Base-by-base conservation (phyloP, 2,113 vertebrate species). In the Podilymbus podiceps region DNA sequence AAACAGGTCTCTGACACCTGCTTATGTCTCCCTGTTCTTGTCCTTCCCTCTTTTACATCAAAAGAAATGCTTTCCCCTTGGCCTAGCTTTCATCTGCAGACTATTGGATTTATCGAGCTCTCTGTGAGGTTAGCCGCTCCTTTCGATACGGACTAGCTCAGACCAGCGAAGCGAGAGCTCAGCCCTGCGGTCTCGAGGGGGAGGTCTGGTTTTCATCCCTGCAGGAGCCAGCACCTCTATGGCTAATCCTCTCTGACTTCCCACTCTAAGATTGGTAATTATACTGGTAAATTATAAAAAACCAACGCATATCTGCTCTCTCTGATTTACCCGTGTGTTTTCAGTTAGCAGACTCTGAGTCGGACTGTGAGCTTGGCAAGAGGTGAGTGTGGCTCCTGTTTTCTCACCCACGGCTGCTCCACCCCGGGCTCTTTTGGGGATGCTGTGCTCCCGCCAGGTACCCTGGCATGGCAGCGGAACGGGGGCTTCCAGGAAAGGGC, bases 341-440 rank as follows among this genome's bases (percentile, higher is more conserved):
- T 96, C 93, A 96, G 95, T 33, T 87, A 60, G 95, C 94, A 96
- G 96, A n/a, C 52, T 81, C 93, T 2, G 93, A 50, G 47, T 59
- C 6, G 2, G 75, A 83, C 72, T 97, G 96, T 49, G 85, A 95
- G 79, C 72, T 66, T 27, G 91, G 76, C 0, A 12, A 96, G 58
- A 94, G 85, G 95, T 97, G 93, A 97, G 96, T 95, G 85, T 42
- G 69, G 25, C 44, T 62, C 35, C 35, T 1, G 0, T 72, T 76
- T 60, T 75, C 86, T 31, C 60, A 35, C 33, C 27, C 0, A 0
- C 0, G 2, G 60, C 89, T 86, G 50, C 46, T 64, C 79, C n/a
- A 74, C 13, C 42, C 47, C 0, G 16, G 69, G 56, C 28, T 84
- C 42, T 59, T 40, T 50, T 0, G 4, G 63, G 62, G 50, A 6